phyloP scores from a whole-genome alignment of 2,113 vertebrate species.

The Marmota monax region DNA sequence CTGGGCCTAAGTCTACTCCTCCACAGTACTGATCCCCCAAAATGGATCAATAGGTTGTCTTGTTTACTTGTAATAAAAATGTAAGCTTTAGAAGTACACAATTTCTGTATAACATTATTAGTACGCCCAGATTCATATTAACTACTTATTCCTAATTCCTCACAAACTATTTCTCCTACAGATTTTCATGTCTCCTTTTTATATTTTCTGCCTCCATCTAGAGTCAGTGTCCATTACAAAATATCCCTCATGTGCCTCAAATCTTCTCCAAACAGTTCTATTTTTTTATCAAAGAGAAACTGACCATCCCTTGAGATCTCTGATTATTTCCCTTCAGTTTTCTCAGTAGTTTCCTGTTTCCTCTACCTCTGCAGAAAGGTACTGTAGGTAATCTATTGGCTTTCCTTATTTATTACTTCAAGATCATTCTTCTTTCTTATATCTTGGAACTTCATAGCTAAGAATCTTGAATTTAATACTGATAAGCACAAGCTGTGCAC shows the following conservation, averaged over 20 bases:
- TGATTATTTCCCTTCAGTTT: not conserved
- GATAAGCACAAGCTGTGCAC: not conserved
- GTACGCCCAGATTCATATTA: not conserved
- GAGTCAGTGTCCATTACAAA: not conserved
- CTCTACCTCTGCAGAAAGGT: not conserved
- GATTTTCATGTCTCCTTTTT: not conserved
- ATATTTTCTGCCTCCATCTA: not conserved
- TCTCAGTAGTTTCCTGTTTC: not conserved
- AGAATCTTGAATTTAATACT: not conserved
- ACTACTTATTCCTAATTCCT: not conserved
- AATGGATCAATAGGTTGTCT: not conserved
- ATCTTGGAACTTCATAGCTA: not conserved
- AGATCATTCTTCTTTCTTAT: not conserved
- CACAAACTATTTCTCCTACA: not conserved
- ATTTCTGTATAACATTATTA: not conserved
- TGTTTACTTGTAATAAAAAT: not conserved
- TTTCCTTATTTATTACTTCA: not conserved
- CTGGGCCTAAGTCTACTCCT: not conserved
- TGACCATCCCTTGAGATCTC: not conserved
- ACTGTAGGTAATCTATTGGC: not conserved
- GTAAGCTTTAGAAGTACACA: not conserved
- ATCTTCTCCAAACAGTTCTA: not conserved
- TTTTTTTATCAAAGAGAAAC: not conserved
- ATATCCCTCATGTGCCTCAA: not conserved
- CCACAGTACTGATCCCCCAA: not conserved